Conservation (phyloP, 2,113 vertebrate species). For the Platanista minor region DNA sequence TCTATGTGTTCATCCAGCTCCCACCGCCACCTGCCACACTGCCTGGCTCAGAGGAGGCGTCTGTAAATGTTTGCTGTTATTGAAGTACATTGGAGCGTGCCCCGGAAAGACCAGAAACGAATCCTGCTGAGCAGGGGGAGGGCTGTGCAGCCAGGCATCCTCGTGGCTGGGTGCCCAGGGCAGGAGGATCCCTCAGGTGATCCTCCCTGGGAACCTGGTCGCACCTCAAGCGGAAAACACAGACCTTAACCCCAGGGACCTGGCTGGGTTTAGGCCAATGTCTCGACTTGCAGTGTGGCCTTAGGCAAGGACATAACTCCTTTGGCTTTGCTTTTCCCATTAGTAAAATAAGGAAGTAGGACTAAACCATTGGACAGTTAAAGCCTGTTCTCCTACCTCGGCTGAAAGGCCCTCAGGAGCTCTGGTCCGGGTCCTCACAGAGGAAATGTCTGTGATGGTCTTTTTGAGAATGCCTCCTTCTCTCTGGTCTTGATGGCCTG, state of each 20-base stretch:
- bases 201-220: not conserved
- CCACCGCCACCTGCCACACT: not conserved
- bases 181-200: not conserved
- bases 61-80: not conserved
- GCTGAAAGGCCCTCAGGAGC: not conserved
- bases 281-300: not conserved
- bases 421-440: not conserved
- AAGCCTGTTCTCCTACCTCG: not conserved
- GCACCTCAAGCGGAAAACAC: not conserved
- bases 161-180: not conserved
- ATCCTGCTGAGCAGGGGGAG: not conserved
- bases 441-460: not conserved
- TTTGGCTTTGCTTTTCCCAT: not conserved
- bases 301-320: not conserved
- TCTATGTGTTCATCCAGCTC: not conserved
- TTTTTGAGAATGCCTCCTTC: not conserved
- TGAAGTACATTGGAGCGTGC: not conserved
- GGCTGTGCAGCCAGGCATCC: not conserved
- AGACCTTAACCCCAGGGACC: not conserved
- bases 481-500: not conserved
- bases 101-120: accelerated
- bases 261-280: not conserved
- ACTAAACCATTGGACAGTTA: not conserved
- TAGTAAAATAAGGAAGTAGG: not conserved
- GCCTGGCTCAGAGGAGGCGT: not conserved